Evolutionary conservation across 2,888 invertebrate genomes (phyloP).

Genomic region (Fragum whitleyi): DNA sequence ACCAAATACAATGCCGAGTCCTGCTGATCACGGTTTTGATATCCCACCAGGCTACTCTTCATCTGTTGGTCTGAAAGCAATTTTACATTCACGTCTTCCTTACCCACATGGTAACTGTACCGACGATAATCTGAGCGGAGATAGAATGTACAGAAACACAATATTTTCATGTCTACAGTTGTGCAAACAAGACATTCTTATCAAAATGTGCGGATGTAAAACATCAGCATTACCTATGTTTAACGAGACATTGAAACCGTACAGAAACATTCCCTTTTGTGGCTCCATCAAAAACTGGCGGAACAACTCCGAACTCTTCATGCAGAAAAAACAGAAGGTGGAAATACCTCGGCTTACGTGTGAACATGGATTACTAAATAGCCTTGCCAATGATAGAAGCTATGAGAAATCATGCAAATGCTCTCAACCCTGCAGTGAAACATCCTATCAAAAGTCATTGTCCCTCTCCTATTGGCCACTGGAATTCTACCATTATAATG

Average conservation of each 20-base stretch:
- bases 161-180: slow-evolving; percentile 80
- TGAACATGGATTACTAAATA: slow-evolving; percentile 71
- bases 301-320: slow-evolving; percentile 47
- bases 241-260: slow-evolving; percentile 43
- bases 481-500: slow-evolving; percentile 79
- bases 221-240: slow-evolving; percentile 78
- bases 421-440: slow-evolving; percentile 79
- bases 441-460: slow-evolving; percentile 79
- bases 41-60: slow-evolving; percentile 83
- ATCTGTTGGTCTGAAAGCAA: slow-evolving; percentile 79
- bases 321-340: slow-evolving; percentile 54
- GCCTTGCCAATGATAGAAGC: slow-evolving; percentile 76
- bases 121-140: slow-evolving; percentile 62
- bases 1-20: slow-evolving; percentile 82
- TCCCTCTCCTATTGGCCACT: slow-evolving; percentile 82
- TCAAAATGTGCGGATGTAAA: slow-evolving; percentile 77
- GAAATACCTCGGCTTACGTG: slow-evolving; percentile 70
- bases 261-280: slow-evolving; percentile 72
- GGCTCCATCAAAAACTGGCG: slow-evolving; percentile 78
- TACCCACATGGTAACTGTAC: slow-evolving; percentile 82
- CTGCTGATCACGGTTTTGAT: slow-evolving; percentile 82
- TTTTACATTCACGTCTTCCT: slow-evolving; percentile 74
- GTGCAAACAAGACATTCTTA: slow-evolving; percentile 79
- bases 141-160: slow-evolving; percentile 73
- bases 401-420: slow-evolving; percentile 78